These are phyloP conservation scores for Helicolenus hilgendorfi DNA, from an alignment of 2,797 vertebrate genomes.

Conservation along the genomic window DNA sequence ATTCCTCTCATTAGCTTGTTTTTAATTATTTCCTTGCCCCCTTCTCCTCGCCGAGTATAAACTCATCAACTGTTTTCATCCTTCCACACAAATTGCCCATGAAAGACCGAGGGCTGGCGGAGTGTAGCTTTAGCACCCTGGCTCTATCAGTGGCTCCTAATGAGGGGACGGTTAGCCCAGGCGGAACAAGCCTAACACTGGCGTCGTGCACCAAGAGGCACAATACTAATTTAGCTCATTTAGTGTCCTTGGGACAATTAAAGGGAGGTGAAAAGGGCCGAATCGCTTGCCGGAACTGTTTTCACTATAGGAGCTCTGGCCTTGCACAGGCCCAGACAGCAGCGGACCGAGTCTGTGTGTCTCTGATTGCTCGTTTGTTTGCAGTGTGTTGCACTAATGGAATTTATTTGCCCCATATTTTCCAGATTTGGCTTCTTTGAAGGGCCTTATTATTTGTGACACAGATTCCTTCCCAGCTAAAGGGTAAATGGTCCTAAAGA, in stretches of 20 bases:
- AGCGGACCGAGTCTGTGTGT: conserved; percentile 50
- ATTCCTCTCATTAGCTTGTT: conserved; percentile 89
- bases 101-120: conserved; percentile 70
- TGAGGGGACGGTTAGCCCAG: conserved; percentile 81
- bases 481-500: conserved; percentile 74
- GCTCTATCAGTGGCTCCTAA: conserved; percentile 80
- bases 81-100: conserved; percentile 84
- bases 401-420: conserved; percentile 85
- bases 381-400: conserved; percentile 83
- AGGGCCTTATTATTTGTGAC: conserved; percentile 79
- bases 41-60: conserved; percentile 65
- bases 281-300: conserved; percentile 65
- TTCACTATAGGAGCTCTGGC: conserved; percentile 50
- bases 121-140: conserved; percentile 63
- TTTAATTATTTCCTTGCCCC: conserved; percentile 86
- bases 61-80: conserved; percentile 84
- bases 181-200: conserved; percentile 80
- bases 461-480: conserved; percentile 67
- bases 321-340: conserved; percentile 49
- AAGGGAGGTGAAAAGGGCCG: conserved; percentile 74
- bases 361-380: conserved; percentile 84
- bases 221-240: conserved; percentile 86
- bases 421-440: conserved; percentile 75
- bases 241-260: conserved; percentile 87
- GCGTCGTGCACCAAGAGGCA: conserved; percentile 77